Base-by-base conservation (phyloP, 2,888 invertebrate genomes). In the Protodeltote pygarga region DNA sequence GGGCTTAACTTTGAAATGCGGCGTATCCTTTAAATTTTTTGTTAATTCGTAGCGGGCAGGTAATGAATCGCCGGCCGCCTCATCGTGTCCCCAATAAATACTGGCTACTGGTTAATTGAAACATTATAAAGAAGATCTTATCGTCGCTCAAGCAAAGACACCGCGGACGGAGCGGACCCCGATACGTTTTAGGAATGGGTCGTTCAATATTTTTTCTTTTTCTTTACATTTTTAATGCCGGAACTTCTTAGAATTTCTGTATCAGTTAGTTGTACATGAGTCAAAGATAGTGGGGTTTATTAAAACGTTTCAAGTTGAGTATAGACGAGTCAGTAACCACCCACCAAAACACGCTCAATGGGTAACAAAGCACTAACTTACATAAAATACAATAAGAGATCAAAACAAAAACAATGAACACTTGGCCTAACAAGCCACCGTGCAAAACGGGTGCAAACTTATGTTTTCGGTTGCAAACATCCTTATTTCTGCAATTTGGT, bases 91-190 rank as follows among this genome's bases (percentile, higher is more conserved):
- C 85, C 82, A 87, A 87, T 89, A 89, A 90, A 87, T 89, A 88
- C 83, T 79, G 79, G 89, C 90, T 91, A 89, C 90, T 89, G 90
- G 85, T 90, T 91, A 91, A 91, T 90, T 91, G 90, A 91, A 87
- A 91, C 90, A 89, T 91, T 89, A 89, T 90, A 83, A 86, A 81
- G 63, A 68, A 80, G 89, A 90, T 89, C 78, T 89, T 90, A 90
- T 90, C 88, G 59, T 40, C 67, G 65, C 45, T 49, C 48, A 68
- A 60, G 72, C 79, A 85, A 85, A 86, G 86, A 79, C 79, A 81
- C 85, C 85, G 86, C 83, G 73, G 48, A 57, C 69, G 69, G 73
- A 69, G 70, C 79, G 69, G 70, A 70, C 53, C 65, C 66, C 54
- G 50, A 65, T 72, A 65, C 75, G 77, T 81, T 80, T 83, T 80